A percentile compares a stretch with the other conserved stretches of the same genome.
Evolutionary conservation across 1,140 invertebrate species (phyloP).

Genomic region (Zaprionus nigranus): DNA sequence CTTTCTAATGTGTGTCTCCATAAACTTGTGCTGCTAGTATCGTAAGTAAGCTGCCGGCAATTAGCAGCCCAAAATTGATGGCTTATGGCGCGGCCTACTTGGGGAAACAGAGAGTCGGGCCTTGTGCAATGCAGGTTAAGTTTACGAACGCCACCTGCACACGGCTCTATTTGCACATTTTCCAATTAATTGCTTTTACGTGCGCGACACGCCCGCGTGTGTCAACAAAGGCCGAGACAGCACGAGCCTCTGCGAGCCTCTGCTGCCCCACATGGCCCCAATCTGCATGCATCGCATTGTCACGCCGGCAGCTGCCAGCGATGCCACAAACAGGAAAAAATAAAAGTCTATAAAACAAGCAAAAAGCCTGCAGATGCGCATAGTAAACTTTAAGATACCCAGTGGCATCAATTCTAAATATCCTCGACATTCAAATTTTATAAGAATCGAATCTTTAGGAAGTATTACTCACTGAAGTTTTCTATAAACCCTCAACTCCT

Average conservation of each 20-base stretch:
- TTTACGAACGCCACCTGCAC: slow-evolving; percentile 67
- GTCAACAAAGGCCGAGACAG: slow-evolving; percentile 67
- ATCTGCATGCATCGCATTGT: slow-evolving; percentile 13
- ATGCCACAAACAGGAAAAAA: slow-evolving; percentile 68
- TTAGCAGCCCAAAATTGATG: slow-evolving; percentile 7
- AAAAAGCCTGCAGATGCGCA: not conserved
- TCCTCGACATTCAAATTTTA: too few species aligned
- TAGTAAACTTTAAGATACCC: not conserved
- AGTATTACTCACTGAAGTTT: too few species aligned
- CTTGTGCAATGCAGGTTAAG: slow-evolving; percentile 68
- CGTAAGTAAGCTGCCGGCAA: not conserved
- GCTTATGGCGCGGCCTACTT: slow-evolving; percentile 1
- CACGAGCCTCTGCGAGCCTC: slow-evolving; percentile 20
- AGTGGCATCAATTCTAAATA: too few species aligned
- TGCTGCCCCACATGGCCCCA: slow-evolving; percentile 12
- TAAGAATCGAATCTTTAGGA: too few species aligned
- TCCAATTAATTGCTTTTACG: slow-evolving; percentile 80
- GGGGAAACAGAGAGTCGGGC: not conserved
- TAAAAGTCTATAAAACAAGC: slow-evolving; percentile 11
- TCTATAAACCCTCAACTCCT: too few species aligned
- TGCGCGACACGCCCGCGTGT: slow-evolving; percentile 57
- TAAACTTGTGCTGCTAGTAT: not conserved
- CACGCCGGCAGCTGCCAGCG: slow-evolving; percentile 43
- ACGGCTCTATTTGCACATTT: slow-evolving; percentile 76
- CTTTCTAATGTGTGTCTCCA: not conserved